A percentile compares a stretch with the other conserved stretches of the same genome.
These are phyloP conservation scores for Megathymus violae DNA, from an alignment of 1,140 invertebrate species.

Conservation along the genomic window DNA sequence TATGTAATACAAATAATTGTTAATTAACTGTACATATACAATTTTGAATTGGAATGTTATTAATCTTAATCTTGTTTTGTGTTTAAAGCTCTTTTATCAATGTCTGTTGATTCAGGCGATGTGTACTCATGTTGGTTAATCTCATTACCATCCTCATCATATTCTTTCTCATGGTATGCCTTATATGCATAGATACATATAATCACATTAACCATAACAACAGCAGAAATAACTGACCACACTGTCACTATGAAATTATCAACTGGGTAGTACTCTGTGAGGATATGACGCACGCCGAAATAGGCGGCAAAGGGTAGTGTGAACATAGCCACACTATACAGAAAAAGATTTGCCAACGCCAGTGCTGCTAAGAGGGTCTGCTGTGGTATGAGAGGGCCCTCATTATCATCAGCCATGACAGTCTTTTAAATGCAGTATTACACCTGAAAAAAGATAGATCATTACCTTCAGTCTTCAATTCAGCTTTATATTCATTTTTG, in stretches of 20 bases:
- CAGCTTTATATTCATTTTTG: conserved; percentile 56
- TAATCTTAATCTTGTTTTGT: conserved; percentile 71
- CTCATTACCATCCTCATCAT: conserved; percentile 85
- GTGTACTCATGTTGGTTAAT: conserved; percentile 71
- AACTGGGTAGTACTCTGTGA: conserved; percentile 86
- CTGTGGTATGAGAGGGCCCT: conserved; percentile 69
- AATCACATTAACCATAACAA: conserved; percentile 91
- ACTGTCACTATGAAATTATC: conserved; percentile 87
- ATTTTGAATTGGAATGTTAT: conserved; percentile 54
- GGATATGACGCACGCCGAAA: conserved; percentile 86
- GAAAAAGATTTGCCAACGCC: conserved; percentile 87
- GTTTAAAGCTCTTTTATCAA: conserved; percentile 65
- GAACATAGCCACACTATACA: conserved; percentile 93
- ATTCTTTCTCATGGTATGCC: conserved; percentile 88
- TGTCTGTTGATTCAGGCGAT: conserved; percentile 32
- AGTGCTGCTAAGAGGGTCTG: conserved; percentile 76
- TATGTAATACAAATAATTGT: conserved; percentile 4
- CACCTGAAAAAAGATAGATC: conserved; percentile 76
- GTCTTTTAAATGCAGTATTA: conserved; percentile 49
- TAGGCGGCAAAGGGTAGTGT: conserved; percentile 91
- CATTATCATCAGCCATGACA: conserved; percentile 72
- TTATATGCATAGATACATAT: conserved; percentile 91
- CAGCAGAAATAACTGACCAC: conserved; percentile 89
- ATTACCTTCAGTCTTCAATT: conserved; percentile 76
- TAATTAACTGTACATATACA: conserved; percentile 5